Evolutionary conservation across 2,888 invertebrate genomes (phyloP).

Genomic region (Amaurobius ferox): DNA sequence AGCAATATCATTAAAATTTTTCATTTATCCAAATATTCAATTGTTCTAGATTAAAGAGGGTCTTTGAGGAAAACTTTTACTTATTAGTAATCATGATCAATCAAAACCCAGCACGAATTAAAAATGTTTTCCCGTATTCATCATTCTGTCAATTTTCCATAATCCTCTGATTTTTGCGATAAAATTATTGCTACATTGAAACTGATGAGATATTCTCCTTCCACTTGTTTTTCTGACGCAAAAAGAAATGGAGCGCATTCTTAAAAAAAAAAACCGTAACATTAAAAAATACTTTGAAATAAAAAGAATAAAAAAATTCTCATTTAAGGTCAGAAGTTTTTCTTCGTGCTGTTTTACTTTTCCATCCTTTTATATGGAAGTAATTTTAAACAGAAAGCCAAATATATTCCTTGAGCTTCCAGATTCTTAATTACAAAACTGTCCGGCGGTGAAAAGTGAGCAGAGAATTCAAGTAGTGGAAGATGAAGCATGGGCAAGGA

Average conservation of each 20-base stretch:
- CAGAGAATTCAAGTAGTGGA: conserved; percentile 24
- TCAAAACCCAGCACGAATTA: no score
- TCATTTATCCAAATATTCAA: no score
- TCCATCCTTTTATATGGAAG: not conserved
- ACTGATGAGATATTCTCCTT: not conserved
- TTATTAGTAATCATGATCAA: no score
- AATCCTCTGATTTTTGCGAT: no score
- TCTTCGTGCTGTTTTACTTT: not conserved
- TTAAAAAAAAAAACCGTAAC: conserved; percentile 31
- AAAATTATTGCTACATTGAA: no score
- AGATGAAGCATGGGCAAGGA: conserved; percentile 29
- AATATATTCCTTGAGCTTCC: conserved; percentile 36
- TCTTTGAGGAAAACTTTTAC: no score
- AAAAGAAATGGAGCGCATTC: not conserved
- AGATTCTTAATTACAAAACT: conserved; percentile 57
- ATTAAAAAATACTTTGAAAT: conserved; percentile 4
- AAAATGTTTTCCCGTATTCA: no score
- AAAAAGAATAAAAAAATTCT: not conserved
- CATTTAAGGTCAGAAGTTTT: not conserved
- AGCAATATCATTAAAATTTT: no score
- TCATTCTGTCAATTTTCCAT: no score
- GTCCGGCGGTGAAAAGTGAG: conserved; percentile 36
- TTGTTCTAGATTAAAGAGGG: no score
- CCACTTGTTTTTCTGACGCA: not conserved
- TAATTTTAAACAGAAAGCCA: conserved; percentile 38